phyloP scores from a whole-genome alignment of 64 coral and sea anemone genomes.

The Anthopleura sola region DNA sequence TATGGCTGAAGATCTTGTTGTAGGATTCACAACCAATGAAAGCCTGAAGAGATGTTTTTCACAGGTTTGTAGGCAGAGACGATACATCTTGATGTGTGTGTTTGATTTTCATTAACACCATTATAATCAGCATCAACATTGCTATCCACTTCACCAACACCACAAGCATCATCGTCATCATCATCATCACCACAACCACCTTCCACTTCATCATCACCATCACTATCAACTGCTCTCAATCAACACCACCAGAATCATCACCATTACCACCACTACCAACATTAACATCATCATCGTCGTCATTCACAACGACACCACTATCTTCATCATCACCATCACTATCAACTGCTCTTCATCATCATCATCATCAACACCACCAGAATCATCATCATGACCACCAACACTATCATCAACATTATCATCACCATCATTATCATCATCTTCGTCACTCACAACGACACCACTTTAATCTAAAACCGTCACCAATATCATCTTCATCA shows the following conservation, averaged over 20 bases:
- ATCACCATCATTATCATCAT: not conserved
- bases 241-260: too few species aligned
- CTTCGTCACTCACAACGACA: not conserved
- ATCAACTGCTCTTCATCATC: not conserved
- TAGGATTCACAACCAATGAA: conserved; percentile 93
- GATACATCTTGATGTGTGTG: too few species aligned
- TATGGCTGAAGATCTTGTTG: conserved; percentile 94
- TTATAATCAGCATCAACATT: too few species aligned
- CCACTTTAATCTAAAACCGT: not conserved
- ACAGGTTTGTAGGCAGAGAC: conserved; percentile 44
- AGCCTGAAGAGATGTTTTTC: conserved; percentile 86
- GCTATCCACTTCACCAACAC: not conserved
- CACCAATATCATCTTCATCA: too few species aligned
- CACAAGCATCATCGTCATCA: not conserved
- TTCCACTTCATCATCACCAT: not conserved
- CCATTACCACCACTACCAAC: not conserved
- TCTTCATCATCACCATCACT: not conserved
- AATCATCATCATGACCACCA: too few species aligned
- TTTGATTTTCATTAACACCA: too few species aligned
- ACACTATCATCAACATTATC: not conserved
- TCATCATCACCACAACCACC: not conserved
- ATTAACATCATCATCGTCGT: not conserved
- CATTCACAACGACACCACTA: not conserved
- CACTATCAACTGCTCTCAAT: not conserved
- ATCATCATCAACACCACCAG: not conserved